These are phyloP conservation scores for Acrocera orbiculus DNA, from an alignment of 2,888 invertebrate species.

Conservation along the genomic window DNA sequence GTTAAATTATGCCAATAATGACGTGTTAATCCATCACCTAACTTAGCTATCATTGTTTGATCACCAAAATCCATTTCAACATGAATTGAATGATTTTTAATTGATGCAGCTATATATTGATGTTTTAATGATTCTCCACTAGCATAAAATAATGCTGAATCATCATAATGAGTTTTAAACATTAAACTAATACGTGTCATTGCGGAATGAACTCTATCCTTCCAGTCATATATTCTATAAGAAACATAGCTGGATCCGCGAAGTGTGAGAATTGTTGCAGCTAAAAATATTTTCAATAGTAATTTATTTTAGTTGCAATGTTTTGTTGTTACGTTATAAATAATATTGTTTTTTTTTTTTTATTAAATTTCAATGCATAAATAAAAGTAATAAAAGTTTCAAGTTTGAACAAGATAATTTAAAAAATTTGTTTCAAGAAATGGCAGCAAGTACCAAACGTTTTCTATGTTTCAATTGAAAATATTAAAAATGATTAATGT, in stretches of 20 bases:
- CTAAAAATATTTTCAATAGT: no score
- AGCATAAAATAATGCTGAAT: conserved; percentile 83
- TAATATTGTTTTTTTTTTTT: no score
- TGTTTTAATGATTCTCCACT: conserved; percentile 72
- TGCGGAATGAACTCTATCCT: conserved; percentile 75
- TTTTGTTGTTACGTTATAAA: no score
- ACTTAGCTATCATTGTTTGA: conserved; percentile 46
- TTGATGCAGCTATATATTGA: conserved; percentile 77
- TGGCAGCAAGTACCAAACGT: no score
- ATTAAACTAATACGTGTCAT: conserved; percentile 72
- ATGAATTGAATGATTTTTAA: conserved; percentile 64
- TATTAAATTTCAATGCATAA: no score
- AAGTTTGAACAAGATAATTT: no score
- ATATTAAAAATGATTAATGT: no score
- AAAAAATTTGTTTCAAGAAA: no score
- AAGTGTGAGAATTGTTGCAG: conserved; percentile 69
- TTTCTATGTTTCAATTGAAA: no score
- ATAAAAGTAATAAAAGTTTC: no score
- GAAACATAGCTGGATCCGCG: conserved; percentile 84
- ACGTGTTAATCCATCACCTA: conserved; percentile 52
- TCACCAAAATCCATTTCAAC: conserved; percentile 79
- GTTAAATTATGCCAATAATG: conserved; percentile 83
- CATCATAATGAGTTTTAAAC: conserved; percentile 80
- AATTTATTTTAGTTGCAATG: no score
- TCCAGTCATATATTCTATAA: conserved; percentile 84